Evolutionary conservation across 2,888 invertebrate species (phyloP).

Genomic region (Xestia rhomboidea): DNA sequence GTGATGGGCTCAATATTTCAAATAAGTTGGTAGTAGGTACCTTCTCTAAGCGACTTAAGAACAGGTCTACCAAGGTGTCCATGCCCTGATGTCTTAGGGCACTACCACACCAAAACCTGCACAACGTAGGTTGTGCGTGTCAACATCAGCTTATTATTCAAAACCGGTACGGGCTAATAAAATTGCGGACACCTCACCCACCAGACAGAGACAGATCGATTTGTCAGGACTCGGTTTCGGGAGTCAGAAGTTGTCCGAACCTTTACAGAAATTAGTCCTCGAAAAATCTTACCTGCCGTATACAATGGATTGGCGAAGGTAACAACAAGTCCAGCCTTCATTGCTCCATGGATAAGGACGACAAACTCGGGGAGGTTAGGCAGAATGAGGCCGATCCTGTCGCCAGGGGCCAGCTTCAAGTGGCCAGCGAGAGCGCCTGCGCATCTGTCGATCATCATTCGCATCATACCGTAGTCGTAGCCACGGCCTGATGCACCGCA

Average conservation of each 20-base stretch:
- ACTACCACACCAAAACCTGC: background rate
- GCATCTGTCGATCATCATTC: constrained; percentile 90
- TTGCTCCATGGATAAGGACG: constrained; percentile 92
- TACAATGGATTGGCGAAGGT: constrained; percentile 93
- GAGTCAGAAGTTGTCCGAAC: background rate
- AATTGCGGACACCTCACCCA: background rate
- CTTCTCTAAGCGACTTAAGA: too few relatives aligned
- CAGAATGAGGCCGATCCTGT: constrained; percentile 92
- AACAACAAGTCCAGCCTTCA: constrained; percentile 92
- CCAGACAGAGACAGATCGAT: background rate
- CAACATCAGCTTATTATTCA: background rate
- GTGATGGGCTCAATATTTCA: background rate
- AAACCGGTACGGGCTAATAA: background rate
- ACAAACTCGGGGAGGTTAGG: constrained; percentile 94
- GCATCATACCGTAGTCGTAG: constrained; percentile 92
- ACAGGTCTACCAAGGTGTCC: background rate
- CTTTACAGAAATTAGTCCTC: background rate
- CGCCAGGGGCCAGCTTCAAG: constrained; percentile 91
- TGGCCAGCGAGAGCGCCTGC: constrained; percentile 90
- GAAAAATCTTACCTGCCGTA: constrained; percentile 90
- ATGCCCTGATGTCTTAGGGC: background rate
- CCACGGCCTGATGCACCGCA: constrained; percentile 92
- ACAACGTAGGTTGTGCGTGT: too few relatives aligned
- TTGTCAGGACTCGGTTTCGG: background rate
- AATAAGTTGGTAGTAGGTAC: too few relatives aligned